phyloP scores from a whole-genome alignment of 2,888 invertebrate genomes.

The Tribolium freemani region DNA sequence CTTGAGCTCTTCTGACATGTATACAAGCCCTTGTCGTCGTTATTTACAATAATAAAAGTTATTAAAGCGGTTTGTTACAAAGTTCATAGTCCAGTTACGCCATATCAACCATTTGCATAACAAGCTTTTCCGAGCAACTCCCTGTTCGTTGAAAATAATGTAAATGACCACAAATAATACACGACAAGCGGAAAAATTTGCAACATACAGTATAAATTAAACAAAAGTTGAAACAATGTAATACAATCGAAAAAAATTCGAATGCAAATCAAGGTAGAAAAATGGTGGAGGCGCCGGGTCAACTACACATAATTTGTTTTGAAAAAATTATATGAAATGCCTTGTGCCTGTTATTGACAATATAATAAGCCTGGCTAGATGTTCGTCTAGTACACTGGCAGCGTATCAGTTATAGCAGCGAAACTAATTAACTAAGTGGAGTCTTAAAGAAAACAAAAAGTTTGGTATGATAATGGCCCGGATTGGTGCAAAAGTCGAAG shows the following conservation, averaged over 20 bases:
- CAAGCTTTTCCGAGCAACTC: constrained; percentile 18
- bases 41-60: constrained; percentile 8
- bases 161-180: constrained; percentile 19
- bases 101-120: constrained; percentile 25
- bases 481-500: neutral
- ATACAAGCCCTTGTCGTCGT: neutral
- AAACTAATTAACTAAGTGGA: neutral
- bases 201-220: neutral
- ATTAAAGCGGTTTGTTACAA: constrained; percentile 14
- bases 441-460: neutral
- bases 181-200: constrained; percentile 20
- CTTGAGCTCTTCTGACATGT: too few relatives aligned
- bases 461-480: neutral
- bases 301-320: neutral
- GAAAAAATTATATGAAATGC: too few relatives aligned
- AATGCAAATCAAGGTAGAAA: too few relatives aligned
- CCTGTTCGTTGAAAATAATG: constrained; percentile 19
- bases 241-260: too few relatives aligned
- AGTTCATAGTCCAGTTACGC: constrained; percentile 2
- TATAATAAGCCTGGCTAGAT: neutral
- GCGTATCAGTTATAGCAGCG: neutral
- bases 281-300: neutral
- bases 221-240: too few relatives aligned
- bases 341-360: neutral
- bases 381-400: neutral